phyloP scores from a whole-genome alignment of 1,140 invertebrate species.

The Brachionus paranguensis region DNA sequence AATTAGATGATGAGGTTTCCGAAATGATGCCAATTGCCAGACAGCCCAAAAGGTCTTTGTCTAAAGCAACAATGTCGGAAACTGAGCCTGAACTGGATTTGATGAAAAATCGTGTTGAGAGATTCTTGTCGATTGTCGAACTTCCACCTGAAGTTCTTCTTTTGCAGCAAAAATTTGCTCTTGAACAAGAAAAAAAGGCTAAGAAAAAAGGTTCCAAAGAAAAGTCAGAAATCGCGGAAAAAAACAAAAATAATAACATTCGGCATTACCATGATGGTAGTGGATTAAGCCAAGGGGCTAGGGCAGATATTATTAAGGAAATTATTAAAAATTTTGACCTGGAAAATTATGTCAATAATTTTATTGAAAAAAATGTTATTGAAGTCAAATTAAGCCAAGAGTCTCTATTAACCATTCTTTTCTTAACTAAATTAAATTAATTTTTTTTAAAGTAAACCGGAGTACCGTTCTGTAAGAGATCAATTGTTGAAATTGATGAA shows the following conservation, averaged over 20 bases:
- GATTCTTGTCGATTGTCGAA: constrained; percentile 27
- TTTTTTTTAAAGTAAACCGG: neutral
- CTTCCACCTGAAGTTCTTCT: constrained; percentile 9
- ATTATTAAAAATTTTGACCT: constrained; percentile 30
- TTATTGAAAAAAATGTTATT: neutral
- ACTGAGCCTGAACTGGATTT: neutral
- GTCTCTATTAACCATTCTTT: neutral
- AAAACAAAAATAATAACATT: neutral
- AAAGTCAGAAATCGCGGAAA: neutral
- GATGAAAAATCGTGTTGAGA: neutral
- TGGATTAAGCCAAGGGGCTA: neutral
- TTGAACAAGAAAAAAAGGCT: neutral
- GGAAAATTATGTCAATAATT: neutral
- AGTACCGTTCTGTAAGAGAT: neutral
- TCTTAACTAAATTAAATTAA: neutral
- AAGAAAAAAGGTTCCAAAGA: neutral
- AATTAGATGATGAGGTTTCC: neutral
- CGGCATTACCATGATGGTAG: constrained; percentile 10
- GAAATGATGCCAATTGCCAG: neutral
- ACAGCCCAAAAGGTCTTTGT: neutral
- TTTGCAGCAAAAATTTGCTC: neutral
- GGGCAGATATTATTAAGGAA: constrained; percentile 4
- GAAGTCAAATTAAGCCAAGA: neutral
- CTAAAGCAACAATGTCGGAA: neutral
- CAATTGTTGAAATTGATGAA: constrained; percentile 25